Evolutionary conservation across 2,797 vertebrate species (phyloP), one percentile per base, ranked within the genome.

Genomic region (Garrulus glandarius): DNA sequence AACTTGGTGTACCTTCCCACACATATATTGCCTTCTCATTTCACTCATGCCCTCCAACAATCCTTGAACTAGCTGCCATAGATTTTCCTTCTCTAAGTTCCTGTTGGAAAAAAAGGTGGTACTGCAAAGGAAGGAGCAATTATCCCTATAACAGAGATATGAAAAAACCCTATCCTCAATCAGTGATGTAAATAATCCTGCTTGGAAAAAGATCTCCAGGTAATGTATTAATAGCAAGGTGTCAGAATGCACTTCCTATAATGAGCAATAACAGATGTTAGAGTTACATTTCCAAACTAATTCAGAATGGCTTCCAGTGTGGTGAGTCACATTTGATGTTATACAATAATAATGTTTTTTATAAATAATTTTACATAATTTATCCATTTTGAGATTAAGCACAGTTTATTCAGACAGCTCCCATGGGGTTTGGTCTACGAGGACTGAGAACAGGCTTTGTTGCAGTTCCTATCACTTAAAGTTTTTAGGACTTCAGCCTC

Each of bases 381-480:
- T 59, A 72, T 16, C 57, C n/a, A 18, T 11, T 36, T 50, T 47
- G 52, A 52, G 32, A 37, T 76, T 15, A 23, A 61, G 39, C 63
- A 49, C 11, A 34, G 46, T 50, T 64, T 43, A 19, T 8, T 70
- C 29, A 72, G 63, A 22, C 87, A 55, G 60, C 9, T 69, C 39
- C 68, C 34, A 0, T 1, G 12, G 6, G 14, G 11, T 30, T 82
- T 72, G 27, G 29, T 60, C 20, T n/a, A 3, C 0, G 0, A 71
- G 30, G 47, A 21, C 36, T 0, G 3, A 59, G 56, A 74, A 74
- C 20, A 57, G 10, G 9, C 21, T 74, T 56, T 22, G 0, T 14
- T 50, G 34, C 43, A 56, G 34, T 15, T 68, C 11, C 0, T 30
- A 18, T 15, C 23, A 32, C 13, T 29, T 57, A 29, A 88, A 9